Evolutionary conservation across 2,888 invertebrate species (phyloP).

Genomic region (Watsonalla binaria): DNA sequence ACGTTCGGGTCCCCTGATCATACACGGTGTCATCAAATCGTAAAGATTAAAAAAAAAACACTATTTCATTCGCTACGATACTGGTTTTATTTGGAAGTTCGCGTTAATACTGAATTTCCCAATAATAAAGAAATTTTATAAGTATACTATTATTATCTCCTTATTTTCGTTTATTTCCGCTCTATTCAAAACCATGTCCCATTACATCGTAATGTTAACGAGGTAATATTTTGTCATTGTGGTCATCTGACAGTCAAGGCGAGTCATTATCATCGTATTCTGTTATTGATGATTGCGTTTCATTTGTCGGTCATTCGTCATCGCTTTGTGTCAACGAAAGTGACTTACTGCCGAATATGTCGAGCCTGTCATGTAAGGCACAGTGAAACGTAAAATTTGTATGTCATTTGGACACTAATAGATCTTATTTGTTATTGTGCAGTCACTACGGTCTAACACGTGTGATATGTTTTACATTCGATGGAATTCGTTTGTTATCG

Average conservation of each 20-base stretch:
- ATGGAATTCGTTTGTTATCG: neutral
- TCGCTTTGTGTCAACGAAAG: constrained; percentile 2
- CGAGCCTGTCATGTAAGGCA: neutral
- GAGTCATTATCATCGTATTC: neutral
- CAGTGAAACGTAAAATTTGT: constrained; percentile 2
- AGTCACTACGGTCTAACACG: neutral
- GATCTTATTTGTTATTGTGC: neutral
- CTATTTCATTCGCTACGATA: too few relatives aligned
- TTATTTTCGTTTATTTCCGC: neutral
- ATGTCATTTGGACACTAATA: neutral
- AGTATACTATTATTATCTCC: neutral
- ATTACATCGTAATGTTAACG: neutral
- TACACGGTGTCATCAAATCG: too few relatives aligned
- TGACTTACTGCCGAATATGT: constrained; percentile 1
- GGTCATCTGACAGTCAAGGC: neutral
- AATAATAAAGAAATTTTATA: too few relatives aligned
- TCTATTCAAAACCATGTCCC: neutral
- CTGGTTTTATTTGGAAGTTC: too few relatives aligned
- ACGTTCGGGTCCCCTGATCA: too few relatives aligned
- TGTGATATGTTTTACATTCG: neutral
- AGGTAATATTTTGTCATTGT: constrained; percentile 1
- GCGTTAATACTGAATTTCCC: too few relatives aligned
- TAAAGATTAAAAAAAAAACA: too few relatives aligned
- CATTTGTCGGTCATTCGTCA: constrained; percentile 2
- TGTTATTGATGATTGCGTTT: constrained; percentile 2